A percentile compares a stretch with the other conserved stretches of the same genome.
phyloP scores from a whole-genome alignment of 2,113 vertebrate species.

The Eudyptes chrysolophus region DNA sequence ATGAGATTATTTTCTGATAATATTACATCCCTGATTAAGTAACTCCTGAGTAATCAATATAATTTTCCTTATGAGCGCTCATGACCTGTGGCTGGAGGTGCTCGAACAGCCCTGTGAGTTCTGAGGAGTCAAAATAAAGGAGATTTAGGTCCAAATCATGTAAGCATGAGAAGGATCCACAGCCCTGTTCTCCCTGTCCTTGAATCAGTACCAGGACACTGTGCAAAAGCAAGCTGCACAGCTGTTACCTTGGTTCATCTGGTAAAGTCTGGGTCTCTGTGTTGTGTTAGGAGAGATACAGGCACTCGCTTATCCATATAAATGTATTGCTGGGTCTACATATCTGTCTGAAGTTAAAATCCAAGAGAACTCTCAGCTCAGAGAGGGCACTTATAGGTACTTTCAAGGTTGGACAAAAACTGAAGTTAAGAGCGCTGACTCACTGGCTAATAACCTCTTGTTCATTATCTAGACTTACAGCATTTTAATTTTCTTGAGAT shows the following conservation, averaged over 20 bases:
- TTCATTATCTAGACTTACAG: not conserved
- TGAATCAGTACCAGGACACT: not conserved
- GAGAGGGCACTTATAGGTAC: not conserved
- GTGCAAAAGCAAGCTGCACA: not conserved
- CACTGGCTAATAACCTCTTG: not conserved
- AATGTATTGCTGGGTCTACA: not conserved
- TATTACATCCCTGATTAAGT: not conserved
- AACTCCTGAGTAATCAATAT: not conserved
- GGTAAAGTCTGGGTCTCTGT: not conserved
- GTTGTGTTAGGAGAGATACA: not conserved
- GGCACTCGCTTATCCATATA: not conserved
- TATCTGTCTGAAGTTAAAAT: not conserved
- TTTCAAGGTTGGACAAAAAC: not conserved
- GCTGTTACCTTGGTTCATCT: not conserved
- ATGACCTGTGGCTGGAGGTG: not conserved
- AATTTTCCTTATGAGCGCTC: not conserved
- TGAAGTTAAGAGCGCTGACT: not conserved
- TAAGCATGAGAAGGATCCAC: not conserved
- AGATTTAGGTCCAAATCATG: not conserved
- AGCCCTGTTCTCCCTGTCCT: not conserved
- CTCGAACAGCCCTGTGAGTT: not conserved
- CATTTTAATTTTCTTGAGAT: not conserved
- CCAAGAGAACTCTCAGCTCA: not conserved
- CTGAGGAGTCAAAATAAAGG: not conserved
- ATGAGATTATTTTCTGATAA: not conserved